Percentiles rank a stretch among this genome's conserved stretches.
Conservation (phyloP, 2,797 vertebrate genomes). For the Molossus molossus region DNA sequence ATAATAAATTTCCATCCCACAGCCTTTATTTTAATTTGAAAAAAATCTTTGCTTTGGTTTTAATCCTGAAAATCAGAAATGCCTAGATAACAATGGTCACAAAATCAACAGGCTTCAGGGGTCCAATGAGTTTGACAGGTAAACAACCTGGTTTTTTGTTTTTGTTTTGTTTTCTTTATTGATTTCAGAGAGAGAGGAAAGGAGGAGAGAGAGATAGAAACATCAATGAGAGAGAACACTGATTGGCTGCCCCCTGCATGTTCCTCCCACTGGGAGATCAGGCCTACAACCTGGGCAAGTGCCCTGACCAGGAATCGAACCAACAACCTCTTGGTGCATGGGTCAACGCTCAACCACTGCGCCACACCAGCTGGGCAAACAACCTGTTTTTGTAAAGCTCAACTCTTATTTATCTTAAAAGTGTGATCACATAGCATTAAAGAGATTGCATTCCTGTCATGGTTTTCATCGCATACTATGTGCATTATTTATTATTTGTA, state of each 20-base stretch:
- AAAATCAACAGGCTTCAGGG: not conserved
- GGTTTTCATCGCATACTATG: not conserved
- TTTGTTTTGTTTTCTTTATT: too few relatives aligned
- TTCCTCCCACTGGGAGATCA: too few relatives aligned
- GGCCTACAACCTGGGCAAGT: too few relatives aligned
- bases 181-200: too few relatives aligned
- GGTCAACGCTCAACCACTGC: too few relatives aligned
- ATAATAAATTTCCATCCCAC: not conserved
- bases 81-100: not conserved
- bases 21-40: conserved; percentile 36
- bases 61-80: conserved; percentile 21
- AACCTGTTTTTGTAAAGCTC: conserved; percentile 21
- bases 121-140: not conserved
- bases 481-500: conserved; percentile 37
- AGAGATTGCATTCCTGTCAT: not conserved
- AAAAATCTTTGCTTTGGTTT: conserved; percentile 31
- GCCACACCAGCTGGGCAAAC: not conserved
- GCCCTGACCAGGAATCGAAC: too few relatives aligned
- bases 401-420: conserved; percentile 16
- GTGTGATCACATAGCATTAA: not conserved
- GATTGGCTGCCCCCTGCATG: too few relatives aligned
- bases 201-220: too few relatives aligned
- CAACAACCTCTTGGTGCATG: too few relatives aligned
- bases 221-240: too few relatives aligned
- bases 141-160: not conserved